phyloP scores from a whole-genome alignment of 2,888 invertebrate species.

The Villa cingulata region DNA sequence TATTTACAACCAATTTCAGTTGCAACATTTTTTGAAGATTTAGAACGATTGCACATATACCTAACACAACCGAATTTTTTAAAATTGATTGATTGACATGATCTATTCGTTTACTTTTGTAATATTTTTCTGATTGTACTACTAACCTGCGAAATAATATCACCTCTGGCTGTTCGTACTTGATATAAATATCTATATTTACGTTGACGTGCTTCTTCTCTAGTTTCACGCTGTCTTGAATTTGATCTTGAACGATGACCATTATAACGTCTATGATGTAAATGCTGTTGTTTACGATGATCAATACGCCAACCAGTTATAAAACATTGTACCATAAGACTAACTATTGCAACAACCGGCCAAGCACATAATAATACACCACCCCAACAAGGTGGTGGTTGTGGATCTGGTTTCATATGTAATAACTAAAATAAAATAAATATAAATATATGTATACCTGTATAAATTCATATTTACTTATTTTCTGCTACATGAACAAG shows the following conservation, averaged over 20 bases:
- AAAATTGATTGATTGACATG: no score
- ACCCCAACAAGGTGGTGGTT: conserved; percentile 35
- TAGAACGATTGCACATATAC: no score
- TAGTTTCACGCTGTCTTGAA: conserved; percentile 55
- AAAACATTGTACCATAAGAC: conserved; percentile 36
- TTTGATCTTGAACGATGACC: conserved; percentile 22
- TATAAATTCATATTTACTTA: not conserved
- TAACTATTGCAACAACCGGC: conserved; percentile 32
- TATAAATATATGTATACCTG: no score
- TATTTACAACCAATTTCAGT: no score
- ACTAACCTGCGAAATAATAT: conserved; percentile 72
- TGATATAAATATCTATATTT: conserved; percentile 81
- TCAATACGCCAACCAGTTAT: conserved; percentile 36
- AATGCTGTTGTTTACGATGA: conserved; percentile 31
- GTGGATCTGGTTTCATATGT: conserved; percentile 33
- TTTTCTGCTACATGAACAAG: not conserved
- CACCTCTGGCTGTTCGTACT: conserved; percentile 76
- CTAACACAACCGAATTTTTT: no score
- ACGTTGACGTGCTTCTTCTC: conserved; percentile 67
- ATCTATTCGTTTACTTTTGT: no score
- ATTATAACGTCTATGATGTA: conserved; percentile 21
- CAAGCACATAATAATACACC: conserved; percentile 33
- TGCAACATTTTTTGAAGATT: no score
- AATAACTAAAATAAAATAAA: conserved; percentile 15
- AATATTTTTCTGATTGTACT: no score